A percentile compares a stretch with the other conserved stretches of the same genome.
phyloP scores from a whole-genome alignment of 2,113 vertebrate genomes.

The Tringa solitaria region DNA sequence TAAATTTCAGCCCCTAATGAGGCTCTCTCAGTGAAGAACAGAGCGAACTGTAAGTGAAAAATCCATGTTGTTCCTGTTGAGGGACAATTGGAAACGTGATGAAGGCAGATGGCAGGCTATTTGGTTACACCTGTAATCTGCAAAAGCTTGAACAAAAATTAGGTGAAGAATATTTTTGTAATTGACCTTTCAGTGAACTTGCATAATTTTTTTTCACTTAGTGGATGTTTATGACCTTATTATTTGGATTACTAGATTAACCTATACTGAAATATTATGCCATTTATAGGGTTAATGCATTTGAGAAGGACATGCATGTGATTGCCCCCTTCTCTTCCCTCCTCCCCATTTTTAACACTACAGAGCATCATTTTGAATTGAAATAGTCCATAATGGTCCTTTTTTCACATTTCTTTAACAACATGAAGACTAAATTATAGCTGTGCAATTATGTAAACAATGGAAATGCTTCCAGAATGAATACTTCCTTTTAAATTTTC shows the following conservation, averaged over 20 bases:
- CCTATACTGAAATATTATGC: conserved; percentile 24
- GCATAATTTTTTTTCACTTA: conserved; percentile 24
- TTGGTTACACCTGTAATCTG: conserved; percentile 76
- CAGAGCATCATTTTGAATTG: conserved; percentile 74
- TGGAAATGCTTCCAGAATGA: conserved; percentile 91
- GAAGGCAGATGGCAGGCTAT: conserved; percentile 76
- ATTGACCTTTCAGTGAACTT: conserved; percentile 66
- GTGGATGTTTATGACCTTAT: conserved; percentile 16
- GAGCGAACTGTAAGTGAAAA: conserved; percentile 62
- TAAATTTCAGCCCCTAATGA: neutral
- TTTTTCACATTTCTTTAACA: conserved; percentile 80
- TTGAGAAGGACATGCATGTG: conserved; percentile 51
- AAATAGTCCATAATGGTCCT: conserved; percentile 76
- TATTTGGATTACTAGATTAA: conserved; percentile 13
- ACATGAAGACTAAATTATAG: conserved; percentile 83
- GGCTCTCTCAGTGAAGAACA: conserved; percentile 30
- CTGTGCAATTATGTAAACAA: conserved; percentile 92
- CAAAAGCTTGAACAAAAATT: conserved; percentile 59
- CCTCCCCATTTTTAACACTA: conserved; percentile 62
- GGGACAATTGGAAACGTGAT: conserved; percentile 27
- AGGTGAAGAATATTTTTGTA: conserved; percentile 68
- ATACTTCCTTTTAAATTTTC: conserved; percentile 90
- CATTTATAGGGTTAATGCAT: conserved; percentile 67
- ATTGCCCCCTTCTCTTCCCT: conserved; percentile 28
- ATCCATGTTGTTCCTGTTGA: conserved; percentile 58